Base-by-base conservation (phyloP, 2,888 invertebrate species). In the Axea sp. region DNA sequence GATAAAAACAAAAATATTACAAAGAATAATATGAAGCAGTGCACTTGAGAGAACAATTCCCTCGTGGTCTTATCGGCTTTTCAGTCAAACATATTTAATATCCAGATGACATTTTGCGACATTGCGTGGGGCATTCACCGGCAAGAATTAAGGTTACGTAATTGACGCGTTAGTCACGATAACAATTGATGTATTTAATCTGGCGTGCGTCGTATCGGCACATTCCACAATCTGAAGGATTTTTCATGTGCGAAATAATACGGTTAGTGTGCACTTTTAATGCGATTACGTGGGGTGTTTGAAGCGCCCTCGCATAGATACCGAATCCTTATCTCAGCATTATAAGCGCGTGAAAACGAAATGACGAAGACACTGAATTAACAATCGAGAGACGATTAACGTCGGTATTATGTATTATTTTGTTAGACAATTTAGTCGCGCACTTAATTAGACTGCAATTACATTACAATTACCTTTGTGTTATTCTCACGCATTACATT, bases 51-150 rank as follows among this genome's bases (percentile, higher is more conserved):
- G 24, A 30, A 37, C 43, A 53, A 53, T 45, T 9, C 53, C 53
- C 53, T 4, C 8, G 33, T 12, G 33, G 24, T 8, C 53, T 69
- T 69, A 69, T 69, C 60, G 55, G 55, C 39, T 53, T 69, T 49
- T 3, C 68, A 51, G 45, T 39, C 39, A 24, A 69, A 69, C 45
- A 55, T 62, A 62, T 62, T 62, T 69, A 69, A 69, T 60, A 69
- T 60, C 33, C 35, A 53, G 24, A 31, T 69, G 53, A 60, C 60
- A 53, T 45, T 69, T 45, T 31, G 28, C 45, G 39, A 26, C 41
- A 19, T 19, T 11, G 2, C 15, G 9, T 6, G 22, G 55, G 33
- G 9, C 39, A 53, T 64, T 64, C 33, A 53, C 64, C 31, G 12
- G 11, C 8, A 9, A 19, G 39, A 45, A 60, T 62, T 55, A 71